phyloP scores from a whole-genome alignment of 1,140 invertebrate genomes.

The Bombus polaris region DNA sequence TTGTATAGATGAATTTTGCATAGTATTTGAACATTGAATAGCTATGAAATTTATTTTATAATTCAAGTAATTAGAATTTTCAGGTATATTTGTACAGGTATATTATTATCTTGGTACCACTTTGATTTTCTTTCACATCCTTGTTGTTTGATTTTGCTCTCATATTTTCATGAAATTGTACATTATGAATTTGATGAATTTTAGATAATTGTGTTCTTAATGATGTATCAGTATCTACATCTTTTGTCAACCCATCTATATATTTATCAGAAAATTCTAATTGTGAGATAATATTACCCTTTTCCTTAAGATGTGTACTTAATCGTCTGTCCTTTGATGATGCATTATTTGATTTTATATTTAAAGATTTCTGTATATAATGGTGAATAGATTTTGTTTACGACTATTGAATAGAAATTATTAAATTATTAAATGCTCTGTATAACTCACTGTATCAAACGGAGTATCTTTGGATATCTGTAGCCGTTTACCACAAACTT shows the following conservation, averaged over 20 bases:
- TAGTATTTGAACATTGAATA: background rate
- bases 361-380: background rate
- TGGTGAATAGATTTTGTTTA: background rate
- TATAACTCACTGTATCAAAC: background rate
- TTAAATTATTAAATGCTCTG: background rate
- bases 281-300: background rate
- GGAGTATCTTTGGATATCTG: conserved; percentile 33
- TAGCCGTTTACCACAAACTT: conserved; percentile 62
- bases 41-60: background rate
- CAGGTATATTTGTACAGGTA: background rate
- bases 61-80: background rate
- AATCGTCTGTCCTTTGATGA: background rate
- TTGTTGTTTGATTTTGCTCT: background rate
- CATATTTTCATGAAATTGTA: background rate
- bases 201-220: conserved; percentile 2
- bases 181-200: conserved; percentile 29
- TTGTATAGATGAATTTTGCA: background rate
- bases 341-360: background rate
- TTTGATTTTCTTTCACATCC: background rate
- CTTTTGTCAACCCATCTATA: background rate
- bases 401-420: background rate
- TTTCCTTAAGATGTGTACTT: background rate
- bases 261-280: conserved; percentile 4
- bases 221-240: background rate
- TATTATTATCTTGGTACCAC: background rate